Percentiles rank a stretch among this genome's conserved stretches.
These are phyloP conservation scores for Ochotona curzoniae DNA, from an alignment of 2,113 vertebrate species.

Conservation along the genomic window DNA sequence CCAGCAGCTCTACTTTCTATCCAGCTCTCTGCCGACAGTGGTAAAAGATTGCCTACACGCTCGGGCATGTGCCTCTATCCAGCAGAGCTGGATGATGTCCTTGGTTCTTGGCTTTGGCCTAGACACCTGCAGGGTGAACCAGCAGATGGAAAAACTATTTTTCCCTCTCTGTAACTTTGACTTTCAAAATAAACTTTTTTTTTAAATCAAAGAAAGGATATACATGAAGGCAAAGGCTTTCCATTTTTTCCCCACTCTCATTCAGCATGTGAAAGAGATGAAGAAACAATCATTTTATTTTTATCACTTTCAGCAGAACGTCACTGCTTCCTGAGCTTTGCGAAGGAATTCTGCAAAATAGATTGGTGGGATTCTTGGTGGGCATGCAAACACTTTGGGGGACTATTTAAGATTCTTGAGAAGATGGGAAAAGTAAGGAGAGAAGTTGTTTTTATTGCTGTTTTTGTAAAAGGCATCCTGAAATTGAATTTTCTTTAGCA, in stretches of 20 bases:
- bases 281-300: not conserved
- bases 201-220: too few relatives aligned
- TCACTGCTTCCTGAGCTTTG: too few relatives aligned
- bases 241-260: not conserved
- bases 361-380: not conserved
- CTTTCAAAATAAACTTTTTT: too few relatives aligned
- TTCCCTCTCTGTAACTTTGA: too few relatives aligned
- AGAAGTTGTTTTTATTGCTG: not conserved
- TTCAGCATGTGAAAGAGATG: not conserved
- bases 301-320: not conserved
- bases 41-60: too few relatives aligned
- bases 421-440: not conserved
- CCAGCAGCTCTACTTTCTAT: too few relatives aligned
- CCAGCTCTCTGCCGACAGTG: too few relatives aligned
- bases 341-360: not conserved
- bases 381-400: not conserved
- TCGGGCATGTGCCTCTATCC: too few relatives aligned
- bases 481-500: not conserved
- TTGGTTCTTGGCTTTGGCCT: too few relatives aligned
- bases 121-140: too few relatives aligned
- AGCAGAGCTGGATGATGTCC: too few relatives aligned
- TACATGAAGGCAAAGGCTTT: not conserved
- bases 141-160: too few relatives aligned
- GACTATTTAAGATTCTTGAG: not conserved
- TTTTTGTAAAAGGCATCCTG: not conserved